Base-by-base conservation (phyloP, 2,797 vertebrate species). In the Urocyon cinereoargenteus region DNA sequence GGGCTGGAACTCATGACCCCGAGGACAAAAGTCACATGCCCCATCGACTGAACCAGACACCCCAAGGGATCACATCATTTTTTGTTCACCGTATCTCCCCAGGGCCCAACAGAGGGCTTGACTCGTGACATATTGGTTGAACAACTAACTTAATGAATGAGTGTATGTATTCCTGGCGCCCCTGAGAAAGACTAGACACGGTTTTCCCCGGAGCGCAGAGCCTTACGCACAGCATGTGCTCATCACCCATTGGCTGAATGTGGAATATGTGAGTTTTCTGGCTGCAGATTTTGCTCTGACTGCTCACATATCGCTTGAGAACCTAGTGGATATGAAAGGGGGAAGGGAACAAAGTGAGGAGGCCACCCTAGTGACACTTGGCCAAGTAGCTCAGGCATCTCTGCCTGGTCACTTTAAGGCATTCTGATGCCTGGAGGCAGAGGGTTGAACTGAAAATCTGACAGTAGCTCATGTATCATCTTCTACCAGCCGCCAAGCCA, bases 131-230 rank as follows among this genome's bases (percentile, higher is more conserved):
- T 79, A 78, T 68, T n/a, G 84, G 53, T 61, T 66, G 86, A 90
- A 73, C 51, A 84, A 49, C 45, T 87, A 34, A 72, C 86, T 89
- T 75, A 84, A 55, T 45, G 78, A 93, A 64, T 55, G 78, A 92
- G 24, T 6, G 6, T 49, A 31, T 95, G 93, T 97, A 31, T 75
- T 94, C 34, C 45, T 31, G 53, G 61, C 91, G 13, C 22, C n/a
- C 59, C 51, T 78, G 49, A 55, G 86, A 84, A 68, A 45, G 18
- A 53, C 45, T 16, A 34, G 77, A 51, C 11, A 4, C 18, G 31
- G 6, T 73, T 93, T 55, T 40, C n/a, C 61, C 64, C 18, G 31
- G 95, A 85, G 53, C 70, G 28, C 68, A 31, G 77, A 96, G 59
- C 11, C 49, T 62, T 49, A 40, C 6, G 18, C 78, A 31, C 13